Evolutionary conservation across 2,113 vertebrate species (phyloP).

Genomic region (Campylomormyrus tamandua): DNA sequence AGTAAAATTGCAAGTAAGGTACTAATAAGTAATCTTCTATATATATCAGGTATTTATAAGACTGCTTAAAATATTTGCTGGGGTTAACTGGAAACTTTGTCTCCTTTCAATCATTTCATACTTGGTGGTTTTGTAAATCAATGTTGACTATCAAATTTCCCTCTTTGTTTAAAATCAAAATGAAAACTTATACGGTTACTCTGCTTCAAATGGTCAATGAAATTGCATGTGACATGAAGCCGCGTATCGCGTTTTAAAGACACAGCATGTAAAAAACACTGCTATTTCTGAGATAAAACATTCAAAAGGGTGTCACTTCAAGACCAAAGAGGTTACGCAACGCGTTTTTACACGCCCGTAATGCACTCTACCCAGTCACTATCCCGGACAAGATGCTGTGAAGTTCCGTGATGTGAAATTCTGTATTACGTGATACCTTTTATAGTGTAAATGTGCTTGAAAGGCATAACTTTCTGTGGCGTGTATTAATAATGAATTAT

Average conservation of each 20-base stretch:
- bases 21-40: background rate
- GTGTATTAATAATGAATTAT: background rate
- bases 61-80: background rate
- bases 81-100: background rate
- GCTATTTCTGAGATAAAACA: background rate
- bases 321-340: background rate
- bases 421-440: background rate
- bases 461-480: background rate
- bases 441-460: background rate
- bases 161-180: background rate
- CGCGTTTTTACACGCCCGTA: background rate
- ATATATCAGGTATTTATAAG: background rate
- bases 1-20: background rate
- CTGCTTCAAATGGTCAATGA: background rate
- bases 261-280: background rate
- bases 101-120: background rate
- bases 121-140: background rate
- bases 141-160: background rate
- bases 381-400: background rate
- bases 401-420: background rate
- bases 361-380: background rate
- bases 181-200: background rate
- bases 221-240: background rate
- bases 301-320: background rate
- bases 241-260: background rate